Evolutionary conservation across 2,888 invertebrate species (phyloP).

Genomic region (Tuta absoluta): DNA sequence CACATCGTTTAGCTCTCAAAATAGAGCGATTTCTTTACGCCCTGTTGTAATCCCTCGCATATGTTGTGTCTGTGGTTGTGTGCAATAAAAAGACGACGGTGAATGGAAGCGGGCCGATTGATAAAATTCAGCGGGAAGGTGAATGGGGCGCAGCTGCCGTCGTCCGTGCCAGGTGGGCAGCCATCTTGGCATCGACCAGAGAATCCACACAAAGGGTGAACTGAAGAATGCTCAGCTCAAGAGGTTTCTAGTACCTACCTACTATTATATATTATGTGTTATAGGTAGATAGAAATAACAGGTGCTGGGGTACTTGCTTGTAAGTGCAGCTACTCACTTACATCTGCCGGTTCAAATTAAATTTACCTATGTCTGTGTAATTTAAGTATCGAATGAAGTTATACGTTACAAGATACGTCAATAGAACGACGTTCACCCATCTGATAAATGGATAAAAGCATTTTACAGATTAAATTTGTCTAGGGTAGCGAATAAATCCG

Average conservation of each 20-base stretch:
- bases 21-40: constrained; percentile 21
- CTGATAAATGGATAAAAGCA: too few relatives aligned
- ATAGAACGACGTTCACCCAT: too few relatives aligned
- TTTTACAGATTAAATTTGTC: too few relatives aligned
- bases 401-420: too few relatives aligned
- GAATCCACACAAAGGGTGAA: constrained; percentile 49
- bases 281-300: constrained; percentile 9
- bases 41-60: constrained; percentile 28
- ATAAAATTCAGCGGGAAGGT: constrained; percentile 66
- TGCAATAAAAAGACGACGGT: constrained; percentile 54
- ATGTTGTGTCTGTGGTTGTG: constrained; percentile 49
- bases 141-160: constrained; percentile 69
- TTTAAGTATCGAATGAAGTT: neutral
- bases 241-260: too few relatives aligned
- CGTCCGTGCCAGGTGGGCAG: constrained; percentile 62
- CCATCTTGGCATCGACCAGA: constrained; percentile 38
- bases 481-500: too few relatives aligned
- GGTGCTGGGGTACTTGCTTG: neutral
- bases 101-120: constrained; percentile 67
- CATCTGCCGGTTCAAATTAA: neutral
- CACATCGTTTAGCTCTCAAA: constrained; percentile 4
- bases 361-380: neutral
- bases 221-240: constrained; percentile 35
- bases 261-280: too few relatives aligned
- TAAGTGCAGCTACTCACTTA: neutral